Conservation (phyloP, 2,888 invertebrate species). For the Cremastinae sp. region DNA sequence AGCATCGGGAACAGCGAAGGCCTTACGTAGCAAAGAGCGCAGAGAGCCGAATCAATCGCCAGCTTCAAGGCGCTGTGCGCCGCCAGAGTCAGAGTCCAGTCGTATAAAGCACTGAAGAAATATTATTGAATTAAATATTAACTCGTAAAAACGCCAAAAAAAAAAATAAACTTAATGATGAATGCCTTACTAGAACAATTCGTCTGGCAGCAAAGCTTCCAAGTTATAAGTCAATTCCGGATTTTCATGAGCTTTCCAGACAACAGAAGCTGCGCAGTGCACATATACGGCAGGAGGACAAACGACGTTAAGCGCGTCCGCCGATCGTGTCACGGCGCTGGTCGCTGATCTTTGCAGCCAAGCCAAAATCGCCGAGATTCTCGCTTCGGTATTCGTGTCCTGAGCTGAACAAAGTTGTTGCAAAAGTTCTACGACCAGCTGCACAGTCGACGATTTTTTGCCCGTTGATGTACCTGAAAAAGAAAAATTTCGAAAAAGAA, state of each 20-base stretch:
- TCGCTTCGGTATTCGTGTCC: conserved; percentile 83
- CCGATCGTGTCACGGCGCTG: conserved; percentile 78
- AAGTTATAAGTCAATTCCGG: conserved; percentile 84
- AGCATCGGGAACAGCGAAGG: conserved; percentile 89
- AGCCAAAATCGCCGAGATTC: conserved; percentile 86
- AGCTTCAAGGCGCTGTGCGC: conserved; percentile 89
- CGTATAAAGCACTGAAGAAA: conserved; percentile 84
- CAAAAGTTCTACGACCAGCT: conserved; percentile 89
- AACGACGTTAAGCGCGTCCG: conserved; percentile 66
- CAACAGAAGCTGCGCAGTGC: conserved; percentile 91
- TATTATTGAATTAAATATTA: too few species aligned
- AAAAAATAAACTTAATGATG: not conserved
- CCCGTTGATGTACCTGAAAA: conserved; percentile 67
- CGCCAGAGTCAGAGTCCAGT: conserved; percentile 88
- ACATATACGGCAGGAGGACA: conserved; percentile 83
- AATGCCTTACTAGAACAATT: conserved; percentile 85
- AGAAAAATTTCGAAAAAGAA: conserved; percentile 1
- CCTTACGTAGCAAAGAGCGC: conserved; percentile 92
- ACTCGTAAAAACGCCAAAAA: not conserved
- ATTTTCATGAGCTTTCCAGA: conserved; percentile 88
- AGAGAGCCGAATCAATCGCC: conserved; percentile 92
- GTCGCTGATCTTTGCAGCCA: conserved; percentile 87
- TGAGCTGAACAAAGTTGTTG: conserved; percentile 88
- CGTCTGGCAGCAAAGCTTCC: conserved; percentile 86
- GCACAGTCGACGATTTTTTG: conserved; percentile 79